Evolutionary conservation across 2,113 vertebrate genomes (phyloP), one percentile per base, ranked within the genome.

Genomic region (Spizaetus ornatus): DNA sequence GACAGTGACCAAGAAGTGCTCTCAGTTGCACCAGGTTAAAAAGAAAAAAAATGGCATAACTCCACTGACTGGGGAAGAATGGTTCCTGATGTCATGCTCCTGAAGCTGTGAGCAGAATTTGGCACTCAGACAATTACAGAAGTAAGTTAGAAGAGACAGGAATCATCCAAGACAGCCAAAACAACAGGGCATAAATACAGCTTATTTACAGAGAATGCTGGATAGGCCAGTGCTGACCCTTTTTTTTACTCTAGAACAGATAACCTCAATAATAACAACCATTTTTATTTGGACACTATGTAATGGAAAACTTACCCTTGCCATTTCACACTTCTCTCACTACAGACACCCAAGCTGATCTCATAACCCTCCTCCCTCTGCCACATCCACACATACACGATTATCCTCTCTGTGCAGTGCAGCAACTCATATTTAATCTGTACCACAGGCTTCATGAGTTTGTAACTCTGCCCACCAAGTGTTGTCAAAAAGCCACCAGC

Each of bases 401-500:
- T 82, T 92, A 55, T 48, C 50, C 71, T 71, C 87, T 72, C 80
- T 36, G 14, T 36, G 62, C 93, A 62, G 29, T 62, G 73, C 50
- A 38, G 69, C 43, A 94, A 94, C 96, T 95, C 86, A 10, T 58
- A 63, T 93, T 97, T 95, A 97, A 93, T 71, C 88, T 74, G 62
- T 90, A 95, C 63, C 62, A 77, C 20, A 3, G 72, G 50, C 95
- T 96, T 86, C 93, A 43, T 66, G 73, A 55, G 66, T 55, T 93
- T 96, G 97, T 97, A 96, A 97, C 59, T 40, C 94, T 92, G 97
- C 94, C 95, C 95, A 93, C 80, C 6, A 2, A 55, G 71, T 45
- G 86, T 80, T 97, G 96, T 97, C 97, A 98, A 95, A 98, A 97
- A 97, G 84, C 38, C 27, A 96, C 90, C 95, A 93, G 94, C 97